Evolutionary conservation across 2,888 invertebrate genomes (phyloP), one percentile per base, ranked within the genome.

Genomic region (Scelioninae gen. 1): DNA sequence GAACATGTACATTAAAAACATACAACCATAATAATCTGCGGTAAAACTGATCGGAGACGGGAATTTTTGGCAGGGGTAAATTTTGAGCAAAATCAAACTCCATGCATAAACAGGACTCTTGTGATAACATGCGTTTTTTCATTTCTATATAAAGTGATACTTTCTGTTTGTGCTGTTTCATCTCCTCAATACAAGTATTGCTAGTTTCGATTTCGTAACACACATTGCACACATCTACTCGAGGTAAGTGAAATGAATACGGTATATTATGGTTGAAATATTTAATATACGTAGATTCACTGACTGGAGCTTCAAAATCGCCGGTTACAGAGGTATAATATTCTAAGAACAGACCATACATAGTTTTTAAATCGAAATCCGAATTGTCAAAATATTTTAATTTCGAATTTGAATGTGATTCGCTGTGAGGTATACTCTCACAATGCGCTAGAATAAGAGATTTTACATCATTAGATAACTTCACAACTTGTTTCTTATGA

Each of bases 391-490:
- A 38, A 38, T 38, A 38, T 9, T 38, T 38, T 38, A 38, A 38
- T 9, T 38, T 38, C 5, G 10, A 38, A 38, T 5, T 38, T 10
- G 8, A 9, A 51, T 79, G 53, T 0, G 65, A 65, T 16, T 10
- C 9, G 38, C 10, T 9, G 49, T 79, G 53, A 2, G 65, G 72
- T 16, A 79, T 40, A 47, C 60, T 65, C 38, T 58, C 13, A 29
- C 65, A 79, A 45, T 79, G 79, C n/a, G 13, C 16, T 4, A 32
- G 38, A 40, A 79, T 79, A n/a, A 72, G 8, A 10, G 5, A 15
- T 71, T 75, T 76, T 4, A 81, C 10, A 16, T 53, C 56, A 8
- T 74, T 49, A 34, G 68, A 51, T 16, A 78, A 10, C 60, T 66
- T 58, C 11, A 65, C n/a, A 8, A 63, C 11, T 13, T 79, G 79